Base-by-base conservation (phyloP, 2,888 invertebrate genomes). In the Ennomos quercinarius region DNA sequence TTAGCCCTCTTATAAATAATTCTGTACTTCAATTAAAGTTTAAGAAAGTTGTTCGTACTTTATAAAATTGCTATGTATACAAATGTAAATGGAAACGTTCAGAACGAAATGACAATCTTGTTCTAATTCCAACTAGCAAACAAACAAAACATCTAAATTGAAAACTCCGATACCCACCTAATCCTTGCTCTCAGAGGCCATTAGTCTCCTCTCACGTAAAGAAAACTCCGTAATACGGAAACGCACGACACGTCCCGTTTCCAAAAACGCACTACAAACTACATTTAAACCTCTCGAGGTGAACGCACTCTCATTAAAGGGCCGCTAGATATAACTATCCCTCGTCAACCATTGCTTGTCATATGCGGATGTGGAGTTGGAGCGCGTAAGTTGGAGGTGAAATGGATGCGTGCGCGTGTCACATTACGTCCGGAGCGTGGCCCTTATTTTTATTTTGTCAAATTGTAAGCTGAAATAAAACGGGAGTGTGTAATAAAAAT, bases 361-460 rank as follows among this genome's bases (percentile, higher is more conserved):
- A 48, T 42, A 43, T 52, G 42, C 56, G 8, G 42, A 36, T 40
- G 36, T 27, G 2, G 10, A 36, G 8, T 17, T 2, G 34, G 9
- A 8, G 34, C 27, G 27, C 36, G 45, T 17, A 10, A 43, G 9
- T 36, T 27, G 46, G 64, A 47, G 50, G 56, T 70, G 66, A 80
- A 66, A 75, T 82, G 83, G 72, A 78, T 56, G 60, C 50, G 61
- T 57, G 75, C 67, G 66, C 73, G 78, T 84, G 85, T 84, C 84
- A 78, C 82, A 78, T 81, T 81, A 82, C 80, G 74, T 72, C 63
- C 72, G 73, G 71, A 71, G 63, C 68, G 71, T 67, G 77, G 86
- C 85, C 88, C 86, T 87, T 90, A 90, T 90, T 91, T 91, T 88
- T 89, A 89, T 91, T 91, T 91, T 90, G 91, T 91, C 89, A 91